Conservation (phyloP, 92 coral and sea anemone genomes). For the Actinostola sp. region DNA sequence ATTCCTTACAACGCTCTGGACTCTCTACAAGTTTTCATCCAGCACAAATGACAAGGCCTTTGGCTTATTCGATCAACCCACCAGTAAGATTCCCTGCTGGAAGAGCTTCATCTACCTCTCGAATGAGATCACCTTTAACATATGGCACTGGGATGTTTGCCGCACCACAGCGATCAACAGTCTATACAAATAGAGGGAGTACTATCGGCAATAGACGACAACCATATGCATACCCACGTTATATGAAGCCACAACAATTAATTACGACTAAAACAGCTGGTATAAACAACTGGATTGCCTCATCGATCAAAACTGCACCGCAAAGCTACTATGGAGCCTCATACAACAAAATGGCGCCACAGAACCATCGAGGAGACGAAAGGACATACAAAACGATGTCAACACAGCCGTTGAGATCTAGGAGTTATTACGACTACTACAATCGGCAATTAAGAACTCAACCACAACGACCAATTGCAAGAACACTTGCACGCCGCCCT, state of each 20-base stretch:
- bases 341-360: slow-evolving; percentile 5
- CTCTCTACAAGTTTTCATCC: background rate
- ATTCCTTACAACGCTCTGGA: slow-evolving; percentile 1
- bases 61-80: slow-evolving; percentile 10
- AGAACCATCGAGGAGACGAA: background rate
- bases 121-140: slow-evolving; percentile 27
- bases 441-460: background rate
- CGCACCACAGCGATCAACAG: too few relatives aligned
- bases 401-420: background rate
- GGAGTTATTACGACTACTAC: background rate
- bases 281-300: background rate
- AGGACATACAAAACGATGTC: background rate
- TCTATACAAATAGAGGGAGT: too few relatives aligned
- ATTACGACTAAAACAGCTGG: background rate
- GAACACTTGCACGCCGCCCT: background rate
- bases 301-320: background rate
- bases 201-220: too few relatives aligned
- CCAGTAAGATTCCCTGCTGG: slow-evolving; percentile 8
- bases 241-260: slow-evolving; percentile 11
- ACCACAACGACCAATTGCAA: background rate
- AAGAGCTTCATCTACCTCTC: slow-evolving; percentile 11
- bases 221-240: background rate
- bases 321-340: slow-evolving; percentile 4
- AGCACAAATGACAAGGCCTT: background rate
- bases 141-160: slow-evolving; percentile 25